phyloP scores from a whole-genome alignment of 1,140 invertebrate species.

The Palaemon carinicauda region DNA sequence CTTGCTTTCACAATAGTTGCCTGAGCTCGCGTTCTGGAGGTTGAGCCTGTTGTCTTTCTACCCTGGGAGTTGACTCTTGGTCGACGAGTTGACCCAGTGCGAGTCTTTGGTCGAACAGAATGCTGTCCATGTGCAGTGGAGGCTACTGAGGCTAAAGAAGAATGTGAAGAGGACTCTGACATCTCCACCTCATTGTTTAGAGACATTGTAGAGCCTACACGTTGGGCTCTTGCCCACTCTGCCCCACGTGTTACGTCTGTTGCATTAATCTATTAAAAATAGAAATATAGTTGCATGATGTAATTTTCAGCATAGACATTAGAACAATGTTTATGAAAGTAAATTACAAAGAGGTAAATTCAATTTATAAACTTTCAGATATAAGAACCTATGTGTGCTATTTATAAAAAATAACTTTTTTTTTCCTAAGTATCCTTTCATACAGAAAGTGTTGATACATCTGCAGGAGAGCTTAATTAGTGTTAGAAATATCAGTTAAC shows the following conservation, averaged over 20 bases:
- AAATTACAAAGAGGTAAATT: too few relatives aligned
- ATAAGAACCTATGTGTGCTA: too few relatives aligned
- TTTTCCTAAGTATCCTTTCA: too few relatives aligned
- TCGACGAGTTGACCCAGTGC: constrained; percentile 40
- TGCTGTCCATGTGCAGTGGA: constrained; percentile 1
- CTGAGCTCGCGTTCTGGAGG: constrained; percentile 1
- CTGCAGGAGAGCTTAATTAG: too few relatives aligned
- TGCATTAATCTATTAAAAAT: constrained; percentile 30
- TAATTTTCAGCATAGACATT: too few relatives aligned
- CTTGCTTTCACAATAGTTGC: not conserved
- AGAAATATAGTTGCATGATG: not conserved
- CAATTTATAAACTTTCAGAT: too few relatives aligned
- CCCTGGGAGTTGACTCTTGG: constrained; percentile 40
- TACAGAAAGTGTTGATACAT: too few relatives aligned
- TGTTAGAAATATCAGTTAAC: too few relatives aligned
- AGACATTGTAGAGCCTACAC: constrained; percentile 39
- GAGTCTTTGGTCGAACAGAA: constrained; percentile 31
- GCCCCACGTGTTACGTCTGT: constrained; percentile 43
- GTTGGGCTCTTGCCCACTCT: constrained; percentile 45
- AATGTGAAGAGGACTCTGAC: constrained; percentile 41
- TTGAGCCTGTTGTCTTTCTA: constrained; percentile 6
- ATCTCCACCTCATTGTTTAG: constrained; percentile 40
- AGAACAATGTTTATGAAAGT: not conserved
- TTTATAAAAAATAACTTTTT: too few relatives aligned
- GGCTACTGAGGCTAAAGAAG: constrained; percentile 37